Evolutionary conservation across 2,888 invertebrate genomes (phyloP), one percentile per base, ranked within the genome.

Genomic region (Drosophila nigricruria): DNA sequence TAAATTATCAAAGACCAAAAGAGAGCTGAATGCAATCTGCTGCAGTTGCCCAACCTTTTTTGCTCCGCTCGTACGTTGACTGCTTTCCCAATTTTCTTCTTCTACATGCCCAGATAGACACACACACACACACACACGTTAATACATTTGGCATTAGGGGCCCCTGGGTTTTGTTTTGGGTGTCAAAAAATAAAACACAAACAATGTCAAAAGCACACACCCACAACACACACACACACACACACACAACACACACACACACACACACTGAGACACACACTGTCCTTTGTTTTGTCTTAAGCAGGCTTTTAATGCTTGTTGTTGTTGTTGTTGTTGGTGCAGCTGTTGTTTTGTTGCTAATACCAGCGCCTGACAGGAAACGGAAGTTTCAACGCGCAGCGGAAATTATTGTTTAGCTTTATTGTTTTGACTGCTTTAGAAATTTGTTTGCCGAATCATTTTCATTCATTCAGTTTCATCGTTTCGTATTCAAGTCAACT

Each of bases 371-470:
- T 71, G 70, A 77, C 82, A 82, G 84, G 82, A 87, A 87, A 54
- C 84, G 85, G 85, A 87, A 82, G 87, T 84, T 85, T 84, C 82
- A 87, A 79, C 75, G 84, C 85, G 63, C 81, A 70, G 77, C 87
- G 87, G 85, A 87, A 85, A 85, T 87, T 85, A 87, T 85, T 85
- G 84, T 84, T 84, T 82, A 87, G 87, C 78, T 74, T 82, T 84
- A 87, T 85, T 87, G 85, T 85, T 82, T 82, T 64, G 82, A 80
- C 87, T 84, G 84, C 87, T 78, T 82, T 82, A 82, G 80, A 87
- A 85, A 84, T 87, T 85, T 80, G 76, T 77, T 81, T 85, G 80
- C 60, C 87, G 78, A 84, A 87, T 84, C 81, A 84, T 83, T 81
- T 80, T 76, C 79, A 79, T 73, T 77, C 61, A 81, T 81, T 78